A percentile compares a stretch with the other conserved stretches of the same genome.
Evolutionary conservation across 2,888 invertebrate species (phyloP).

Genomic region (Steinernema hermaphroditum): DNA sequence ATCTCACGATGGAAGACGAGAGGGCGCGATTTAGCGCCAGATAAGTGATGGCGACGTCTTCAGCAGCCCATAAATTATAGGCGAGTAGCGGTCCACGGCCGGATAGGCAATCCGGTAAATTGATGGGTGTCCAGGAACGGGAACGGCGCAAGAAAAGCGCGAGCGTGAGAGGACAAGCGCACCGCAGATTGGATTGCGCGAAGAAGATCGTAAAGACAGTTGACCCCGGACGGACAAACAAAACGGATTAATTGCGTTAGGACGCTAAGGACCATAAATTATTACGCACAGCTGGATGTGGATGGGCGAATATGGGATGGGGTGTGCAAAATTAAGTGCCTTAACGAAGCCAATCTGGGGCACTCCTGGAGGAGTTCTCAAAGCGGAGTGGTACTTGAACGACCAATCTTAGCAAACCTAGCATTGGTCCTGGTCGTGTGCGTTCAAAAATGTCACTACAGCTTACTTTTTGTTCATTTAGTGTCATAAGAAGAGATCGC

Average conservation of each 20-base stretch:
- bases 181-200: constrained; percentile 2
- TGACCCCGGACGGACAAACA: constrained; percentile 17
- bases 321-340: background rate
- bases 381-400: too few relatives aligned
- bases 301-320: background rate
- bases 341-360: background rate
- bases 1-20: background rate
- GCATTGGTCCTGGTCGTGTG: too few relatives aligned
- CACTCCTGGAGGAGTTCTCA: background rate
- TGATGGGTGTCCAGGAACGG: background rate
- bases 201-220: constrained; percentile 19
- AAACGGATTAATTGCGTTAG: constrained; percentile 13
- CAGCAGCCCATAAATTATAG: constrained; percentile 3
- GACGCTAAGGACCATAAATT: constrained; percentile 24
- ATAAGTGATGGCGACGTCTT: constrained; percentile 9
- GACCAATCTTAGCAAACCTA: too few relatives aligned
- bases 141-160: background rate
- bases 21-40: constrained; percentile 20
- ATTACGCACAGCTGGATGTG: constrained; percentile 15
- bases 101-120: constrained; percentile 20
- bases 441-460: too few relatives aligned
- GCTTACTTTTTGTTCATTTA: too few relatives aligned
- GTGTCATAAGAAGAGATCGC: too few relatives aligned
- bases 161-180: background rate
- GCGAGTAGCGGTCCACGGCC: background rate